Evolutionary conservation across 2,113 vertebrate genomes (phyloP), one percentile per base, ranked within the genome.

Genomic region (Pangasianodon gigas): DNA sequence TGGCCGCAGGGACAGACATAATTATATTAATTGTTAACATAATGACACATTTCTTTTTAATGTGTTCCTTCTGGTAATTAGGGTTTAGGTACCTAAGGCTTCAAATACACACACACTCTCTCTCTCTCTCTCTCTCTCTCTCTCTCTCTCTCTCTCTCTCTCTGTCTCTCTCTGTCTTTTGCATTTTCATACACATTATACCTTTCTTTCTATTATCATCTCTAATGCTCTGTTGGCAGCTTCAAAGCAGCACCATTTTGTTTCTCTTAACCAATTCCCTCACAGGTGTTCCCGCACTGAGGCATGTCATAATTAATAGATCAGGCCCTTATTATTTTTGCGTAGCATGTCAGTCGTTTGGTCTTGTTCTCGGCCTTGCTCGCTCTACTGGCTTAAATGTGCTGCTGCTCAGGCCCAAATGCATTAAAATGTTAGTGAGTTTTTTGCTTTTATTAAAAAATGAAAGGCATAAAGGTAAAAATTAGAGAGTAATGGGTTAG

Each of bases 11-110:
- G 93, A 91, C 90, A 91, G 65, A 93, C 92, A 94, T 95, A 95
- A 96, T 94, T 93, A 94, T 94, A 95, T 95, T 96, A 95, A 96
- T 96, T 95, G 96, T 95, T 95, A 96, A 94, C 95, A 95, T 95
- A 95, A 95, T 93, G 91, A 94, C 91, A 90, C 94, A 94, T 95
- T 96, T 95, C 95, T 95, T 94, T 95, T 95, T 96, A 95, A 96
- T 95, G 93, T 88, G 93, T 94, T 94, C 94, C 94, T 95, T 91
- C 93, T 95, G 94, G 95, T 94, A 94, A 95, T 95, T 94, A 95
- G 88, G 65, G 71, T 91, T 92, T 90, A 91, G 92, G 90, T 88
- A 93, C 92, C 93, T 93, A 86, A 93, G 93, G 92, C 94, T 93
- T 94, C 92, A 88, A 92, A 93, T 52, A 77, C 29, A n/a, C 65